phyloP scores from a whole-genome alignment of 1,140 invertebrate genomes.

The Neomicropteryx cornuta region DNA sequence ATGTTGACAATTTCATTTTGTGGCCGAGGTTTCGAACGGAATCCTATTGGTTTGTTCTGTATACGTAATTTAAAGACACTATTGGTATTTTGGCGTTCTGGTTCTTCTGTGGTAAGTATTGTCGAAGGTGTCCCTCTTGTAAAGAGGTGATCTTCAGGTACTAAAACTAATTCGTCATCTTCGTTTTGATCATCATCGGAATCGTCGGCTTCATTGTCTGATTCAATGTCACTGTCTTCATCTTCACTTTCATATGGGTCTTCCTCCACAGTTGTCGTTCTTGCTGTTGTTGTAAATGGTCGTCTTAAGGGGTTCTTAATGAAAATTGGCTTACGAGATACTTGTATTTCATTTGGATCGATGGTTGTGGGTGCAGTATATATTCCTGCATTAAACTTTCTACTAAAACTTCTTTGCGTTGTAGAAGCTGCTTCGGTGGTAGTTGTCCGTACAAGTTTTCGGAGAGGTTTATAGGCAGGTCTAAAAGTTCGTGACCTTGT shows the following conservation, averaged over 20 bases:
- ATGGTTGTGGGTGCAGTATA: conserved; percentile 38
- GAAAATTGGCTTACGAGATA: too few relatives aligned
- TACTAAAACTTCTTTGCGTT: conserved; percentile 31
- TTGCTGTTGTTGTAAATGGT: too few relatives aligned
- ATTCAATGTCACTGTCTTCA: conserved; percentile 19
- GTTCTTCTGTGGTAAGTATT: conserved; percentile 31
- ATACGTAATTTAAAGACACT: conserved; percentile 16
- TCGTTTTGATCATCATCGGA: conserved; percentile 37
- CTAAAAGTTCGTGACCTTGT: too few relatives aligned
- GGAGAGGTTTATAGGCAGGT: conserved; percentile 30
- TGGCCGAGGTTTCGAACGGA: too few relatives aligned
- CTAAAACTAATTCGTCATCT: conserved; percentile 35
- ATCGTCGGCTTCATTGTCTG: conserved; percentile 28
- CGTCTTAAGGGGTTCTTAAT: too few relatives aligned
- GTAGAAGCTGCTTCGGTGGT: conserved; percentile 30
- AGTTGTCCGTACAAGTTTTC: conserved; percentile 23
- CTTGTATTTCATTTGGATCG: too few relatives aligned
- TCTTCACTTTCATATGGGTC: conserved; percentile 32
- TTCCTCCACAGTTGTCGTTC: too few relatives aligned
- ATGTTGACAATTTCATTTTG: conserved; percentile 1
- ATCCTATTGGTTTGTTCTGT: too few relatives aligned
- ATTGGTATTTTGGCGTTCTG: conserved; percentile 15
- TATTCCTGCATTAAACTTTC: conserved; percentile 35
- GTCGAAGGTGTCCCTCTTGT: conserved; percentile 25
- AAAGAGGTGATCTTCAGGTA: conserved; percentile 31